Evolutionary conservation across 2,797 vertebrate genomes (phyloP).

Genomic region (Chaetophractus vellerosus): DNA sequence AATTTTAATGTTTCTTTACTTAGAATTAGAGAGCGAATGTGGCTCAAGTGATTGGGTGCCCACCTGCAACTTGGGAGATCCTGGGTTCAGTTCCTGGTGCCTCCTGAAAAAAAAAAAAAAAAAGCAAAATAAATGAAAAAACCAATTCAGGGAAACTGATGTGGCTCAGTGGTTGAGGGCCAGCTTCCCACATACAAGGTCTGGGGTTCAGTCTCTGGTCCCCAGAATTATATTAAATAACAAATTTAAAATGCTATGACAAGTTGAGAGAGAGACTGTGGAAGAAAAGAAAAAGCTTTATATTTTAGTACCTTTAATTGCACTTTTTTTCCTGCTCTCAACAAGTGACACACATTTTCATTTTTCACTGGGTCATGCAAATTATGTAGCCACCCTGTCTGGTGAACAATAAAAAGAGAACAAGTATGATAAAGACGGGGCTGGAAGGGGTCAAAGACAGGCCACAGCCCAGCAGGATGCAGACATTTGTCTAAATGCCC

Average conservation of each 20-base stretch:
- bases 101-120: too few species aligned
- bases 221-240: neutral
- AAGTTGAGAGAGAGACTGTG: neutral
- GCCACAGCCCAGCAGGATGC: constrained; percentile 64
- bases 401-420: constrained; percentile 52
- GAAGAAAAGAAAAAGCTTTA: neutral
- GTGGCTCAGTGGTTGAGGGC: too few species aligned
- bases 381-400: neutral
- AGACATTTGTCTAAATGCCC: constrained; percentile 50
- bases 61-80: too few species aligned
- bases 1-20: constrained; percentile 42
- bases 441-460: constrained; percentile 69
- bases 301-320: neutral
- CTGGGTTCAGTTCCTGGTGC: too few species aligned
- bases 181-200: too few species aligned
- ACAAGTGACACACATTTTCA: constrained; percentile 46
- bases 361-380: constrained; percentile 14
- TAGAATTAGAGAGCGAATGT: neutral
- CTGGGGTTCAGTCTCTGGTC: too few species aligned
- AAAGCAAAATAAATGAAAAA: too few species aligned
- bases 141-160: too few species aligned
- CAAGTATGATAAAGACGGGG: neutral
- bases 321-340: constrained; percentile 46
- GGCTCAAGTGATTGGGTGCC: too few species aligned
- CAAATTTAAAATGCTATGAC: constrained; percentile 1